These are phyloP conservation scores for Thecocarcelia acutangulata DNA, from an alignment of 2,888 invertebrate genomes.

Conservation along the genomic window DNA sequence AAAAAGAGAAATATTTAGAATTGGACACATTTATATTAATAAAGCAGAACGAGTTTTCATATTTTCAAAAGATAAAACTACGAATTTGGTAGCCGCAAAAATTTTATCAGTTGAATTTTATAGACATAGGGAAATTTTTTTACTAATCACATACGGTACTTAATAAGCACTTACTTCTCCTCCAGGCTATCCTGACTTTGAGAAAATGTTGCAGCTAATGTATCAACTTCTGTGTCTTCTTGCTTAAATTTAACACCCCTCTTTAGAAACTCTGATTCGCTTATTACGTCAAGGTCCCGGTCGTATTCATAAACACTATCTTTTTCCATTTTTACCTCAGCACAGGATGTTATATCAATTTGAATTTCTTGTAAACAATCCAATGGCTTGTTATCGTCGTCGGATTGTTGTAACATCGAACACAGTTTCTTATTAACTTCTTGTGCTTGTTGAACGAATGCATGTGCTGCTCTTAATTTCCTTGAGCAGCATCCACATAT, in stretches of 20 bases:
- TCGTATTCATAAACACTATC: conserved; percentile 31
- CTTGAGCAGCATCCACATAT: conserved; percentile 56
- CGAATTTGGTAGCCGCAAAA: neutral
- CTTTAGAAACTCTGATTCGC: neutral
- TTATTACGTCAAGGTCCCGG: neutral
- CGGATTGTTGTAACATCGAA: neutral
- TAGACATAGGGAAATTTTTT: too few relatives aligned
- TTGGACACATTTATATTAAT: too few relatives aligned
- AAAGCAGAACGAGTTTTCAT: neutral
- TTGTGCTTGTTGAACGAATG: conserved; percentile 58
- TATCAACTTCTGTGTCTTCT: conserved; percentile 33
- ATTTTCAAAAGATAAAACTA: too few relatives aligned
- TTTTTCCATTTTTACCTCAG: conserved; percentile 58
- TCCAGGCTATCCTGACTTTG: conserved; percentile 13
- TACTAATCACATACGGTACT: too few relatives aligned
- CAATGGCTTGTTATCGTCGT: conserved; percentile 9
- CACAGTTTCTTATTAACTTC: conserved; percentile 50
- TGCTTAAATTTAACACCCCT: conserved; percentile 37
- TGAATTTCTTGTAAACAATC: conserved; percentile 62
- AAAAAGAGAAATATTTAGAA: neutral
- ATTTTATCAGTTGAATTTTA: too few relatives aligned
- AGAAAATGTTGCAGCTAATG: conserved; percentile 8
- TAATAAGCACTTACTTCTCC: conserved; percentile 11
- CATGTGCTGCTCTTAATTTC: conserved; percentile 59
- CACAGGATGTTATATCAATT: conserved; percentile 50